Evolutionary conservation across 2,797 vertebrate species (phyloP).

Genomic region (Ammospiza maritima): DNA sequence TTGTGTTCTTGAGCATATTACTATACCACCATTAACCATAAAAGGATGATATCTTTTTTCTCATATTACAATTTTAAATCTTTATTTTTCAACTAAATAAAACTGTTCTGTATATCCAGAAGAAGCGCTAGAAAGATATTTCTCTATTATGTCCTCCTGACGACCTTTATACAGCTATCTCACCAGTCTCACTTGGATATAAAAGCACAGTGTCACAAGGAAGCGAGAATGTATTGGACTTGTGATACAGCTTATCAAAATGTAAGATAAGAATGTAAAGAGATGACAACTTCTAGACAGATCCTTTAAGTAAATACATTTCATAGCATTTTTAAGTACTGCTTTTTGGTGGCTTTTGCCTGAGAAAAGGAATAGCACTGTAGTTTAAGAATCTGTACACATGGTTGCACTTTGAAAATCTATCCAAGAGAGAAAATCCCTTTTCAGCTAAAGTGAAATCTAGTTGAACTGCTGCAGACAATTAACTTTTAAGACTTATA

Average conservation of each 20-base stretch:
- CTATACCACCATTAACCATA: background rate
- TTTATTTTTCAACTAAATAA: slow-evolving; percentile 13
- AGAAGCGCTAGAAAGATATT: background rate
- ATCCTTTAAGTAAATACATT: slow-evolving; percentile 48
- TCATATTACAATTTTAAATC: background rate
- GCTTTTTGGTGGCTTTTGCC: background rate
- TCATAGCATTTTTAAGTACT: slow-evolving; percentile 22
- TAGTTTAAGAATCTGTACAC: background rate
- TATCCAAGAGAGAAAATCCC: background rate
- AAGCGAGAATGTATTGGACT: slow-evolving; percentile 4
- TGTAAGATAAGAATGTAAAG: slow-evolving; percentile 15
- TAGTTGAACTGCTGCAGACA: background rate
- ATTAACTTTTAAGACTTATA: background rate
- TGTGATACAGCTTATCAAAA: slow-evolving; percentile 52
- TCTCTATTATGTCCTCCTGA: slow-evolving; percentile 9
- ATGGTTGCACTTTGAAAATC: slow-evolving; percentile 14
- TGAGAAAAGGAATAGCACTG: background rate
- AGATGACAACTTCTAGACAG: slow-evolving; percentile 48
- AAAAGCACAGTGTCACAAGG: slow-evolving; percentile 22
- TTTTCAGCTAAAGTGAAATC: background rate
- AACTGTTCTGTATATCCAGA: slow-evolving; percentile 10
- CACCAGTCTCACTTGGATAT: background rate
- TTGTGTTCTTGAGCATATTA: background rate
- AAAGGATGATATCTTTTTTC: background rate
- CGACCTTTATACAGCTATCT: slow-evolving; percentile 21